Evolutionary conservation across 2,113 vertebrate species (phyloP), one percentile per base, ranked within the genome.

Genomic region (Andinoacara biseriatus): DNA sequence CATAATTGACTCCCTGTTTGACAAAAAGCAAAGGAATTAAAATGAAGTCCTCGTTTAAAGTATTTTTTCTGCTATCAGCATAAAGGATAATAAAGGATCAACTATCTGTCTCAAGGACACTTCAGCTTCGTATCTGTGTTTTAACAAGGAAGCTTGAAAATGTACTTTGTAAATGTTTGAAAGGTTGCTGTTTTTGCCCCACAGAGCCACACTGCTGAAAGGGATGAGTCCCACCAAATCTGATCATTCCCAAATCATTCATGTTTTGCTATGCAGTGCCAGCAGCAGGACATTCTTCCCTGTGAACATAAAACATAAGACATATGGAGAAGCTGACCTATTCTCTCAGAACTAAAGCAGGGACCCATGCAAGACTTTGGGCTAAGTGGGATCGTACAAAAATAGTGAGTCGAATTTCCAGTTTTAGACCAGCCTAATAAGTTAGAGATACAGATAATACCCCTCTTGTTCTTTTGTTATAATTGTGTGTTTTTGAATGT

Each of bases 161-260:
- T 26, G 18, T 75, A 74, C 76, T 52, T 46, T 49, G 49, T 18
- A 35, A 62, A 11, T 29, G 22, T 76, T 81, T 83, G 60, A 58
- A 69, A 35, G 15, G 20, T n/a, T 1, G 10, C 56, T 3, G 6
- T 60, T 35, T 79, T 56, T 46, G 14, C 43, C 54, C 77, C 33
- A 29, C 35, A 18, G 62, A 72, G 5, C 17, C 65, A 72, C 10
- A 7, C 20, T 69, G 72, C 57, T 35, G 57, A 61, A 67, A 76
- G 3, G n/a, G 40, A 80, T 31, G 35, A 43, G 62, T 82, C 49
- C 75, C 52, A 46, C 69, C 46, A 56, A 7, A 56, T 78, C 77
- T 84, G 78, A 86, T 89, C 33, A 62, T 43, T 83, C 52, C 76
- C 67, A 83, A 76, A 88, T 86, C 20, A 72, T 81, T 84, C 62